phyloP scores from a whole-genome alignment of 2,797 vertebrate genomes.

The Psittacula echo region DNA sequence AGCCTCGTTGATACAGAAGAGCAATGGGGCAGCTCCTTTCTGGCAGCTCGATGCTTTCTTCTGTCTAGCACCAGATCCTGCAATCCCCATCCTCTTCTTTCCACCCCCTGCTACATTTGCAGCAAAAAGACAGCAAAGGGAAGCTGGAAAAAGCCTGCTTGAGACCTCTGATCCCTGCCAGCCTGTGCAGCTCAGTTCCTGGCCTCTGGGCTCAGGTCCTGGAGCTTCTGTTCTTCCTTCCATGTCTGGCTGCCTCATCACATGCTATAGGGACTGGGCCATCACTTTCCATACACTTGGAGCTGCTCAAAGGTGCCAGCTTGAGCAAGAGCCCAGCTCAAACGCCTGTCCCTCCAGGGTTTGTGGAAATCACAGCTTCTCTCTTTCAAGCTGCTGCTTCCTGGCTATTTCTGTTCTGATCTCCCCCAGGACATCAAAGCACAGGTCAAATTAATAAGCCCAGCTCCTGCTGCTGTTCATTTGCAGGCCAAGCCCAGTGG shows the following conservation, averaged over 20 bases:
- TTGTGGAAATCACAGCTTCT: background rate
- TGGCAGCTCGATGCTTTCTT: background rate
- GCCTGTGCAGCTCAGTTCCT: background rate
- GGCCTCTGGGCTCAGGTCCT: background rate
- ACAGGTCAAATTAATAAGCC: background rate
- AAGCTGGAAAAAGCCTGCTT: background rate
- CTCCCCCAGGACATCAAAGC: background rate
- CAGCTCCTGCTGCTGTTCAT: background rate
- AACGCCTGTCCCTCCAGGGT: accelerated
- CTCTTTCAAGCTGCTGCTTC: background rate
- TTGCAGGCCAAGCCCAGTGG: background rate
- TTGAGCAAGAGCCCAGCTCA: background rate
- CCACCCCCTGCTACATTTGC: accelerated
- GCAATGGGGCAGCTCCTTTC: background rate
- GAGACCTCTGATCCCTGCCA: background rate
- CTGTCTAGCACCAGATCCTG: background rate
- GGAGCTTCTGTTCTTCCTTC: background rate
- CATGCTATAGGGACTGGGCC: accelerated
- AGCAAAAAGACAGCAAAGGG: background rate
- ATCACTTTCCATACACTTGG: accelerated
- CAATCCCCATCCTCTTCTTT: accelerated
- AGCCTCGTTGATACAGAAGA: background rate
- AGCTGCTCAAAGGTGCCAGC: background rate
- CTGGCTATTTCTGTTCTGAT: background rate
- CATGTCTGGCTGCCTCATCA: accelerated